phyloP scores from a whole-genome alignment of 2,113 vertebrate genomes.

The Istiophorus platypterus region DNA sequence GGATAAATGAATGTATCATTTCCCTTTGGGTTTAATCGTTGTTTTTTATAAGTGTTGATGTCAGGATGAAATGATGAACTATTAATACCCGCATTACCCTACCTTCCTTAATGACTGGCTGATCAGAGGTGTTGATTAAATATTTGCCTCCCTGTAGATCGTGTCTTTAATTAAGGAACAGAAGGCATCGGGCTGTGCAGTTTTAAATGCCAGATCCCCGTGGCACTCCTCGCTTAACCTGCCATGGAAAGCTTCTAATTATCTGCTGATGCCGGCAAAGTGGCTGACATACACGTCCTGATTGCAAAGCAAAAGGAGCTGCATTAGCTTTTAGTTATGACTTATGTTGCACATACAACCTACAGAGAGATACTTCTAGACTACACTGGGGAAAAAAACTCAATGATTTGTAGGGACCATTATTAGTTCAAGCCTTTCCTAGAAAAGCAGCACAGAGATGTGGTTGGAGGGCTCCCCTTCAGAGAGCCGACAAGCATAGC shows the following conservation, averaged over 20 bases:
- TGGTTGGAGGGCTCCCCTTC: not conserved
- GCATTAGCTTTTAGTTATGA: slow-evolving; percentile 57
- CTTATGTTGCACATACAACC: slow-evolving; percentile 48
- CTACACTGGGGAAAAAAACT: slow-evolving; percentile 18
- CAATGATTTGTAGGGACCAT: slow-evolving; percentile 39
- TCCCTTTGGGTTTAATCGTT: slow-evolving; percentile 13
- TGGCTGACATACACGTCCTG: slow-evolving; percentile 33
- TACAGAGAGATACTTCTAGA: slow-evolving; percentile 29
- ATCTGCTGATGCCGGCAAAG: slow-evolving; percentile 72
- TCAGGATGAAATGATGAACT: slow-evolving; percentile 39
- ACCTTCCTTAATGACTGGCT: slow-evolving; percentile 55
- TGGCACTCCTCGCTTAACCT: slow-evolving; percentile 68
- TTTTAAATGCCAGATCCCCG: slow-evolving; percentile 79
- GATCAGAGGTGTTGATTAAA: slow-evolving; percentile 75
- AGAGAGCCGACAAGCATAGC: slow-evolving; percentile 14
- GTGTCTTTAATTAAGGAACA: slow-evolving; percentile 80
- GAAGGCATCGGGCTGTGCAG: slow-evolving; percentile 66
- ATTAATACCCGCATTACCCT: slow-evolving; percentile 16
- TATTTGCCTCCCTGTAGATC: slow-evolving; percentile 75
- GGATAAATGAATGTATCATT: not conserved
- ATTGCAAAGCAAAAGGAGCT: slow-evolving; percentile 60
- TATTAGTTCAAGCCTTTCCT: slow-evolving; percentile 23
- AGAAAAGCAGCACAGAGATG: slow-evolving; percentile 12
- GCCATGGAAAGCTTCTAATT: slow-evolving; percentile 75
- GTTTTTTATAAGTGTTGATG: slow-evolving; percentile 46